Evolutionary conservation across 2,113 vertebrate genomes (phyloP), one percentile per base, ranked within the genome.

Genomic region (Scomber colias): DNA sequence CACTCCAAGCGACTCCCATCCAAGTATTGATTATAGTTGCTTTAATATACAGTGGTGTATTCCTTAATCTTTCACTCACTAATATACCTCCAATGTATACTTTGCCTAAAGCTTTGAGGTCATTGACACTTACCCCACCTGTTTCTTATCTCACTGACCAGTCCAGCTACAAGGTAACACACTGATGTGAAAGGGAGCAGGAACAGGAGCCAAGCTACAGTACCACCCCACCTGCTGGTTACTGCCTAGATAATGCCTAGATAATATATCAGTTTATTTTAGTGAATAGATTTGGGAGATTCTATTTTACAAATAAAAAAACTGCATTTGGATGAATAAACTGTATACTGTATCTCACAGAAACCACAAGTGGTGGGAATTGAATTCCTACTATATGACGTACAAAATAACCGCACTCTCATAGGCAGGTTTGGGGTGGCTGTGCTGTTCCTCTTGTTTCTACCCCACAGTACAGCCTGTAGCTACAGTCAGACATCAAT

Each of bases 401-500:
- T 40, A 15, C 0, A 1, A 9, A 12, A 0, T 13, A 51, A 4
- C 30, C 11, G 12, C 30, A 71, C 16, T 55, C 53, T 71, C 48
- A 30, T 21, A 40, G 15, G 19, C 48, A 74, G 63, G 11, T 49
- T 21, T 24, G 14, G 48, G 48, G 45, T 63, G 61, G 44, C 60
- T 27, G 17, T 56, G 61, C 64, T 73, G 70, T 68, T 87, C 46
- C 30, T 59, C 56, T 35, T 57, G 68, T 69, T 85, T 75, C 79
- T 50, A 71, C 27, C 84, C 30, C 83, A 87, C 69, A 83, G 85
- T 67, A 4, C 19, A 14, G 17, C 70, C 61, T 59, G 68, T 61
- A 77, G 86, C 74, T 82, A 68, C 71, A 77, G 65, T 79, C 78
- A 86, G 44, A 84, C 57, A 71, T 73, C 65, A 71, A 83, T 63